These are phyloP conservation scores for Zaprionus obscuricornis DNA, from an alignment of 2,888 invertebrate genomes.

Conservation along the genomic window DNA sequence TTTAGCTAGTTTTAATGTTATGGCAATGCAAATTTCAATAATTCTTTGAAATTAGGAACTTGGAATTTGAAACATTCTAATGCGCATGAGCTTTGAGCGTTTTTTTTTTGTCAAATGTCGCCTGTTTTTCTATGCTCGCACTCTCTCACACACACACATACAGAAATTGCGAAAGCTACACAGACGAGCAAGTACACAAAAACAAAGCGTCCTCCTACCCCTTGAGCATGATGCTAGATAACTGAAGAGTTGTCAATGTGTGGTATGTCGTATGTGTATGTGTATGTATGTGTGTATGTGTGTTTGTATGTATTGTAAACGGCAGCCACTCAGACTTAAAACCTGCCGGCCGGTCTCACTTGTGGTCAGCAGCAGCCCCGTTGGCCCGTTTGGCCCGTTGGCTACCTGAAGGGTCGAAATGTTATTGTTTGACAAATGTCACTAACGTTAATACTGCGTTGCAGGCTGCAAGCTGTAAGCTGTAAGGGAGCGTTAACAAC, in stretches of 20 bases:
- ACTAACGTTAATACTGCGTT: conserved; percentile 16
- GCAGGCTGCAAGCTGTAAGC: no score
- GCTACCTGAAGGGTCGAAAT: conserved; percentile 51
- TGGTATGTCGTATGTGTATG: no score
- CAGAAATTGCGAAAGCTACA: conserved; percentile 3
- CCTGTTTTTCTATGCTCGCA: neutral
- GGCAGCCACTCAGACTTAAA: conserved; percentile 36
- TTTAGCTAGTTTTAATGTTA: neutral
- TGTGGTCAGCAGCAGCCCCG: conserved; percentile 63
- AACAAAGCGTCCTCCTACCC: conserved; percentile 56
- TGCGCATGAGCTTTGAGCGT: conserved; percentile 51
- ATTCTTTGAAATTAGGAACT: neutral
- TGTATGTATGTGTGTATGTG: no score
- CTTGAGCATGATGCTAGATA: neutral
- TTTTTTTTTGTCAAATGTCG: no score
- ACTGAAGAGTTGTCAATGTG: conserved; percentile 17
- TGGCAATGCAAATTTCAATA: no score
- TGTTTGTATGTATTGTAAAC: conserved; percentile 61
- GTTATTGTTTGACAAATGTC: conserved; percentile 60
- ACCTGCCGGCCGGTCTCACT: conserved; percentile 63
- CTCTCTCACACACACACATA: conserved; percentile 1
- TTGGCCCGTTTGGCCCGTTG: conserved; percentile 30
- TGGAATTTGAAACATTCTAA: conserved; percentile 18
- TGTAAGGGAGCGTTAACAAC: no score
- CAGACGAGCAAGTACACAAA: conserved; percentile 62